A percentile compares a stretch with the other conserved stretches of the same genome.
phyloP scores from a whole-genome alignment of 2,113 vertebrate species.

The Pituophis catenifer region DNA sequence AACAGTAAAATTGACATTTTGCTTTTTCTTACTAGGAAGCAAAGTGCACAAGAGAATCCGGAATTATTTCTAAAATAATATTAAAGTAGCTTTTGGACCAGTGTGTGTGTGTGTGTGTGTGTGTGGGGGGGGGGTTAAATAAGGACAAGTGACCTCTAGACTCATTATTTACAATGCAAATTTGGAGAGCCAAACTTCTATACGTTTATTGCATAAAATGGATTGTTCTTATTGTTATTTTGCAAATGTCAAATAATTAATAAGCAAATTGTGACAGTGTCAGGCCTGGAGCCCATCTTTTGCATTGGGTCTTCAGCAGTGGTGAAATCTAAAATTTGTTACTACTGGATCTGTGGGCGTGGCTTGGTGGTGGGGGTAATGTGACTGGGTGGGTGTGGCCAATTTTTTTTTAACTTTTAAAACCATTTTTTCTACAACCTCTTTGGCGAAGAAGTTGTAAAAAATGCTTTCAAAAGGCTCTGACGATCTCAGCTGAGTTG shows the following conservation, averaged over 20 bases:
- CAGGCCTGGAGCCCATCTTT: too few species aligned
- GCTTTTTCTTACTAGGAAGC: background rate
- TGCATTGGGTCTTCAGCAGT: too few species aligned
- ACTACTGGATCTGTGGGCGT: too few species aligned
- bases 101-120: too few species aligned
- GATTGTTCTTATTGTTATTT: background rate
- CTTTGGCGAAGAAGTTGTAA: too few species aligned
- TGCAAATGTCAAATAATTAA: background rate
- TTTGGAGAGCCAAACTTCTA: background rate
- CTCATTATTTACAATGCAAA: background rate
- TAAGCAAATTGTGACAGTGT: background rate
- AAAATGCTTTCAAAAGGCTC: too few species aligned
- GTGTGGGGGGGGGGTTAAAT: background rate
- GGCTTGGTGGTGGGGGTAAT: too few species aligned
- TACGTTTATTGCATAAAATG: background rate
- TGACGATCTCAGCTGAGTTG: too few species aligned
- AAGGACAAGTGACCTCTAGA: background rate
- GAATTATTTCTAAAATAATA: background rate
- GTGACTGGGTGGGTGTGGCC: too few species aligned
- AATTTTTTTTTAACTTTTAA: too few species aligned
- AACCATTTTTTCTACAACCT: too few species aligned
- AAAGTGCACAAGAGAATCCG: background rate
- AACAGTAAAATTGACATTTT: conserved; percentile 33
- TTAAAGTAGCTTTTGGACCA: background rate
- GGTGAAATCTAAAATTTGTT: too few species aligned